These are phyloP conservation scores for Listronotus oregonensis DNA, from an alignment of 1,140 invertebrate species.

Conservation along the genomic window DNA sequence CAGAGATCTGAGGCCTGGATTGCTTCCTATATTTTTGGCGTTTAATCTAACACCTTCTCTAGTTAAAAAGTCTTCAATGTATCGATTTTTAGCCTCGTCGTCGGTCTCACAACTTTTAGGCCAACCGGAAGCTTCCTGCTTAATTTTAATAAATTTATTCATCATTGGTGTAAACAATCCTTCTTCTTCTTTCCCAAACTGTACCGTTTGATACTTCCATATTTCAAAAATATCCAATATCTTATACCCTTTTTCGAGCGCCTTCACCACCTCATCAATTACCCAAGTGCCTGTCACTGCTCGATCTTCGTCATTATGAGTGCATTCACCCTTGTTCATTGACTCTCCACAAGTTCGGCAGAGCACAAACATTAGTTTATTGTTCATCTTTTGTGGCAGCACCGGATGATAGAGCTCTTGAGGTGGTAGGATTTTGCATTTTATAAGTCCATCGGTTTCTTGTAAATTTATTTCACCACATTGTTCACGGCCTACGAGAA, in stretches of 20 bases:
- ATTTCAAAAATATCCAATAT: slow-evolving; percentile 30
- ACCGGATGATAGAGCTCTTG: slow-evolving; percentile 45
- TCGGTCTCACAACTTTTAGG: slow-evolving; percentile 51
- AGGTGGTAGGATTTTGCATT: slow-evolving; percentile 50
- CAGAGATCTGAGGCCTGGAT: slow-evolving; percentile 43
- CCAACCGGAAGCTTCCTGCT: too few species aligned
- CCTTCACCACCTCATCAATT: too few species aligned
- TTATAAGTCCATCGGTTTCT: slow-evolving; percentile 41
- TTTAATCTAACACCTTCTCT: slow-evolving; percentile 52
- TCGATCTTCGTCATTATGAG: too few species aligned
- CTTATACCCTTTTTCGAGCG: slow-evolving; percentile 37
- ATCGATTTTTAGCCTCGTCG: slow-evolving; percentile 41
- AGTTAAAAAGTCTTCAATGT: slow-evolving; percentile 44
- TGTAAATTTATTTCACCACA: slow-evolving; percentile 18
- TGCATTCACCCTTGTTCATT: too few species aligned
- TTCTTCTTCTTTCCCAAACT: slow-evolving; percentile 15
- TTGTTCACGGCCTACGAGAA: slow-evolving; percentile 23
- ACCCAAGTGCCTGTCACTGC: too few species aligned
- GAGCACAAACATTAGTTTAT: too few species aligned
- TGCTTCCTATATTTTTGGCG: slow-evolving; percentile 52
- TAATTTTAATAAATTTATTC: slow-evolving; percentile 51
- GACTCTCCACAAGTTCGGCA: too few species aligned
- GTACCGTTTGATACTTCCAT: slow-evolving; percentile 51
- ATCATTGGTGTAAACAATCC: slow-evolving; percentile 50
- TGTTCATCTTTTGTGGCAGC: too few species aligned